Conservation (phyloP, 1,140 invertebrate species). For the Anoplolepis gracilipes region DNA sequence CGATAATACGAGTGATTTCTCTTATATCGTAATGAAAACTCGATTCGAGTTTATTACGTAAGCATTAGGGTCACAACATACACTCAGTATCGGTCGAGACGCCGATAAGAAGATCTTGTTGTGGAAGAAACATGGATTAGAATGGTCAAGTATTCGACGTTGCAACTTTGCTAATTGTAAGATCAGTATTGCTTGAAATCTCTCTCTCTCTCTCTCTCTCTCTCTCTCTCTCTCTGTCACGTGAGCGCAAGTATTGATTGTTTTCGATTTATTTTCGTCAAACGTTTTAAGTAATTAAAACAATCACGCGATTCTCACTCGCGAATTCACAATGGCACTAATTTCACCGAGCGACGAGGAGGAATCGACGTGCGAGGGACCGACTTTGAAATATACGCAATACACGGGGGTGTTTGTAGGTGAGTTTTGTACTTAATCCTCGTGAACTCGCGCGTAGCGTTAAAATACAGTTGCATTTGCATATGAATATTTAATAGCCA, state of each 20-base stretch:
- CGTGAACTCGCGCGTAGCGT: conserved; percentile 17
- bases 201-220: no score
- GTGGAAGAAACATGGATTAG: background rate
- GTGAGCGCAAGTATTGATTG: background rate
- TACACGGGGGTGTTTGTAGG: conserved; percentile 23
- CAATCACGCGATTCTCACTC: background rate
- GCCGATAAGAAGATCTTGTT: conserved; percentile 36
- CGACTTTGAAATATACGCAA: conserved; percentile 32
- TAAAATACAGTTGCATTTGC: background rate
- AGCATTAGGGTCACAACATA: background rate
- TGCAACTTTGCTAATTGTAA: background rate
- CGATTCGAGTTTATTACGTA: background rate
- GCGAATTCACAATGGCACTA: conserved; percentile 27
- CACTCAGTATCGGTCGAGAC: background rate
- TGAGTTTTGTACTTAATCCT: conserved; percentile 38
- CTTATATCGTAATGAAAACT: background rate
- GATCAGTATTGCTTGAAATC: background rate
- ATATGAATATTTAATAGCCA: conserved; percentile 5
- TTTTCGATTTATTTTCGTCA: background rate
- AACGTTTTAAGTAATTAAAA: background rate
- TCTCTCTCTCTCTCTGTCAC: no score
- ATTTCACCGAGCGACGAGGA: conserved; percentile 20
- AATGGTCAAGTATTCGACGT: background rate
- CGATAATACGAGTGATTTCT: background rate
- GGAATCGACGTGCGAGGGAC: background rate